A percentile compares a stretch with the other conserved stretches of the same genome.
Evolutionary conservation across 23 tunicate species (phyloP).

Genomic region (Trididemnum clinides): DNA sequence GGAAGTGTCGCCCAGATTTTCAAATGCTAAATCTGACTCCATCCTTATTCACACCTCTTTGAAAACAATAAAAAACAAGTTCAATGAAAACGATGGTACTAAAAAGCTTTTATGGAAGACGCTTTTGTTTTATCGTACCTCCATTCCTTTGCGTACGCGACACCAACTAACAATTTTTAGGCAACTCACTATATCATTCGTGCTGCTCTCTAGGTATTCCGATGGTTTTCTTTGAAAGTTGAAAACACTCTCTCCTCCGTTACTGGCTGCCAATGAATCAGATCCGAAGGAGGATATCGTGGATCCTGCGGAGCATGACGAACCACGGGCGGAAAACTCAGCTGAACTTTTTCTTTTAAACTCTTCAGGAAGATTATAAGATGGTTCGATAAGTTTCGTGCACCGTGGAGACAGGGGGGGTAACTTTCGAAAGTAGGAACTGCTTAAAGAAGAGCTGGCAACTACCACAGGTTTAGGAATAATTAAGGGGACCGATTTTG

Average conservation of each 20-base stretch:
- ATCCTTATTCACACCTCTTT: no score
- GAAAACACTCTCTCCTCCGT: not conserved
- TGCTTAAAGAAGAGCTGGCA: constrained; percentile 43
- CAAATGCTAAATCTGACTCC: no score
- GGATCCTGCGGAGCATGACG: constrained; percentile 30
- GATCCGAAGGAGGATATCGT: constrained; percentile 40
- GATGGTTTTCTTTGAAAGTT: constrained; percentile 43
- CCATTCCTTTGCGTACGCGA: no score
- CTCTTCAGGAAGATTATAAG: not conserved
- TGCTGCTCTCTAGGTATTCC: not conserved
- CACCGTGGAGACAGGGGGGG: constrained; percentile 57
- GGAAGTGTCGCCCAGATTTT: no score
- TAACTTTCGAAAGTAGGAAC: constrained; percentile 53
- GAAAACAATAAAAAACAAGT: no score
- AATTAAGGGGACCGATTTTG: not conserved
- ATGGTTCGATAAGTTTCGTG: constrained; percentile 34
- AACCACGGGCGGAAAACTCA: not conserved
- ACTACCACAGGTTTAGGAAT: not conserved
- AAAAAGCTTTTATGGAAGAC: no score
- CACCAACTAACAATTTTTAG: no score
- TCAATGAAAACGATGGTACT: no score
- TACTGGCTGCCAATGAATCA: constrained; percentile 14
- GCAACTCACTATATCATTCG: constrained; percentile 64
- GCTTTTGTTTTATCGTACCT: no score
- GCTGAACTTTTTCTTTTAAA: not conserved